Conservation (phyloP, 2,797 vertebrate species). For the Austrolebias charrua region DNA sequence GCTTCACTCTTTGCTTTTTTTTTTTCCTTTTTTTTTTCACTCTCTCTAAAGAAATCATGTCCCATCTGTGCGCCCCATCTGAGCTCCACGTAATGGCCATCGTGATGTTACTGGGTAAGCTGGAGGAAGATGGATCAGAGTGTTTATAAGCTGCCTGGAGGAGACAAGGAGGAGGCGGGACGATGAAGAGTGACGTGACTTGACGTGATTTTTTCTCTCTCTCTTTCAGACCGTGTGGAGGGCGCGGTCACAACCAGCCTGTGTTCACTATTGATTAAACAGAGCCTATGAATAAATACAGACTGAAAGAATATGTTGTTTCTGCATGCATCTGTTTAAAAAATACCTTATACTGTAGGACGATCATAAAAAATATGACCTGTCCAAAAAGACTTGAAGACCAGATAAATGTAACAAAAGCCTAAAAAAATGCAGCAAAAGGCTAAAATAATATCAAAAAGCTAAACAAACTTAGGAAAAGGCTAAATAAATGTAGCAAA, state of each 20-base stretch:
- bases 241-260: slow-evolving; percentile 68
- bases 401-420: too few species aligned
- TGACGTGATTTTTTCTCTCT: slow-evolving; percentile 41
- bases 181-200: slow-evolving; percentile 70
- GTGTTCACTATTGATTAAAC: slow-evolving; percentile 56
- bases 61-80: slow-evolving; percentile 55
- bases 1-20: slow-evolving; percentile 22
- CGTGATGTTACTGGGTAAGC: slow-evolving; percentile 76
- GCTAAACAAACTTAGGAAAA: too few species aligned
- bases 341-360: neutral
- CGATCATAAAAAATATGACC: slow-evolving; percentile 7
- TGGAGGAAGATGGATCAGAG: slow-evolving; percentile 68
- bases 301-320: slow-evolving; percentile 3
- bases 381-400: too few species aligned
- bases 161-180: slow-evolving; percentile 65
- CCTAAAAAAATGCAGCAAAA: too few species aligned
- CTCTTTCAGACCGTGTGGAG: slow-evolving; percentile 57
- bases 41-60: slow-evolving; percentile 45
- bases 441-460: too few species aligned
- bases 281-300: slow-evolving; percentile 33
- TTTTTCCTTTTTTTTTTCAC: slow-evolving; percentile 14
- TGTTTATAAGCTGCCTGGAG: slow-evolving; percentile 74
- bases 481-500: too few species aligned
- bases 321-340: slow-evolving; percentile 10
- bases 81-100: slow-evolving; percentile 62